phyloP scores from a whole-genome alignment of 2,797 vertebrate genomes.

The Anniella stebbinsi region DNA sequence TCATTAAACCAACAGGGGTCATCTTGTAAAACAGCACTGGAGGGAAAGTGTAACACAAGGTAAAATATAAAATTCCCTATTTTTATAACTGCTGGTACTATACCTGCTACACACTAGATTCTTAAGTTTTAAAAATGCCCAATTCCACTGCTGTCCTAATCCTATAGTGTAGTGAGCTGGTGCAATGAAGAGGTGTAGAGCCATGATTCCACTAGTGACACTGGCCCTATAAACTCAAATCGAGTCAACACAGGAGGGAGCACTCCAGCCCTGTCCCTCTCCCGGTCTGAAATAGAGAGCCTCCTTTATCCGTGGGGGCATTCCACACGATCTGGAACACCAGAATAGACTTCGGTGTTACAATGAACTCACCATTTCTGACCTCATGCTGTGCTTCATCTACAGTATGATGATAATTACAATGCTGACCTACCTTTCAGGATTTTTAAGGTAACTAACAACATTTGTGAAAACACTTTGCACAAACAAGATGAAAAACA shows the following conservation, averaged over 20 bases:
- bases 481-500: too few species aligned
- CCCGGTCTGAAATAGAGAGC: too few species aligned
- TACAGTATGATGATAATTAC: neutral
- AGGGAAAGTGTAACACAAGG: neutral
- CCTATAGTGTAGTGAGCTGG: neutral
- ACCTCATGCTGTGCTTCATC: too few species aligned
- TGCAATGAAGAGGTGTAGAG: neutral
- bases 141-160: neutral
- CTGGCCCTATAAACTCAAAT: too few species aligned
- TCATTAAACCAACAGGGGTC: constrained; percentile 24
- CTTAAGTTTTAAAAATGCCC: neutral
- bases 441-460: neutral
- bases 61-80: neutral
- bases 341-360: neutral
- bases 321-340: neutral
- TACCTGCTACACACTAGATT: constrained; percentile 18
- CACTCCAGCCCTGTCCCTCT: too few species aligned
- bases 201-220: neutral
- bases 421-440: neutral
- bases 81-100: constrained; percentile 45
- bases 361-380: neutral
- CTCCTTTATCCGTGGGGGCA: too few species aligned
- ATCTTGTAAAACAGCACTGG: constrained; percentile 37
- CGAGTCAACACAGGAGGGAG: too few species aligned
- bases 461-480: neutral